A percentile compares a stretch with the other conserved stretches of the same genome.
These are phyloP conservation scores for Drosophila gaucha DNA, from an alignment of 2,888 invertebrate genomes.

Conservation along the genomic window DNA sequence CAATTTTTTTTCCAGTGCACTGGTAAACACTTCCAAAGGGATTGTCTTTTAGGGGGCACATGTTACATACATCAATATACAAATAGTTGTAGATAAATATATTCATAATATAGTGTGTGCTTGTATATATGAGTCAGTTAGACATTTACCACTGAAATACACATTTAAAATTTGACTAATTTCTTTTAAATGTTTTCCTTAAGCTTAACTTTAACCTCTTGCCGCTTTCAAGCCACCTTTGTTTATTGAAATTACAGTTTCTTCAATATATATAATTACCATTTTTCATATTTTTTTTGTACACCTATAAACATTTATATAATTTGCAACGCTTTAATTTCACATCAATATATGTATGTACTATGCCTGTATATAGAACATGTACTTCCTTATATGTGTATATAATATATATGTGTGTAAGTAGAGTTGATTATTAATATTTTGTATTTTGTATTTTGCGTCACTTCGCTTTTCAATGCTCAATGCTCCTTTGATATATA, in stretches of 20 bases:
- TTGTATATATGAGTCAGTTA: constrained; percentile 28
- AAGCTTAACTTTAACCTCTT: constrained; percentile 37
- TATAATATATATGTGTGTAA: constrained; percentile 24
- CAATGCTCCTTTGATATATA: constrained; percentile 39
- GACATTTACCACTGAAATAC: constrained; percentile 27
- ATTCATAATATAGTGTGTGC: constrained; percentile 25
- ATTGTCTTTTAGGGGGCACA: constrained; percentile 76
- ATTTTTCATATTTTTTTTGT: constrained; percentile 58
- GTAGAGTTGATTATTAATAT: constrained; percentile 29
- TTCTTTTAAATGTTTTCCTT: constrained; percentile 44
- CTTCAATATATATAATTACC: constrained; percentile 76
- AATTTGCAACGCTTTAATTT: constrained; percentile 62
- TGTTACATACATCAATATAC: constrained; percentile 72
- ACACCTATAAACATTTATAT: constrained; percentile 74
- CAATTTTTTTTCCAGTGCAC: constrained; percentile 52
- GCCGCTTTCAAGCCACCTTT: constrained; percentile 30
- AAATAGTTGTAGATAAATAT: constrained; percentile 64
- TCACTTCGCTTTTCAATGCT: constrained; percentile 19
- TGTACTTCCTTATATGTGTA: constrained; percentile 26
- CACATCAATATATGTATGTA: constrained; percentile 66
- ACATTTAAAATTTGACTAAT: constrained; percentile 67
- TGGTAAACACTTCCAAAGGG: constrained; percentile 69
- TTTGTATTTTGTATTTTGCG: constrained; percentile 22
- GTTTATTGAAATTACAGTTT: constrained; percentile 85
- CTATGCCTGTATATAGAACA: constrained; percentile 12